phyloP scores from a whole-genome alignment of 2,888 invertebrate species.

The Xylophagus ater region DNA sequence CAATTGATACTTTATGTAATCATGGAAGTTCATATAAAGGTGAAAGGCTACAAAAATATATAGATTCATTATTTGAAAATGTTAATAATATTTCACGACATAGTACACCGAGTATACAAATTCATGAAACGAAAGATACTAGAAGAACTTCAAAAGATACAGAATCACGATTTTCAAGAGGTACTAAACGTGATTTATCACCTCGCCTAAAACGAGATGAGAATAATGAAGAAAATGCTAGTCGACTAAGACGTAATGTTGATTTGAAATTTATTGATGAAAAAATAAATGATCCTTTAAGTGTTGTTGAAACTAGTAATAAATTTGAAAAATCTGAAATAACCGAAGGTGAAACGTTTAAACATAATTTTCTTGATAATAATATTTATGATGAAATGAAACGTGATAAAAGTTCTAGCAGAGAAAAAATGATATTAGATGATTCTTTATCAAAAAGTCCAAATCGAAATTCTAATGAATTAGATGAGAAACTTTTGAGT shows the following conservation, averaged over 20 bases:
- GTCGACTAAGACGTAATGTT: slow-evolving; percentile 38
- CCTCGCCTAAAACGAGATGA: slow-evolving; percentile 32
- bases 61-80: slow-evolving; percentile 31
- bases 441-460: background rate
- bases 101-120: slow-evolving; percentile 11
- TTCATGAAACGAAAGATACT: slow-evolving; percentile 12
- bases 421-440: background rate
- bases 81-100: background rate
- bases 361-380: slow-evolving; percentile 1
- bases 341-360: background rate
- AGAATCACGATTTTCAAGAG: slow-evolving; percentile 17
- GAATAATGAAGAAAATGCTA: slow-evolving; percentile 35
- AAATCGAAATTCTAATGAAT: background rate
- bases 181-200: slow-evolving; percentile 32
- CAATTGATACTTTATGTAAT: slow-evolving; percentile 37
- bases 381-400: background rate
- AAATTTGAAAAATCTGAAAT: background rate
- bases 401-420: slow-evolving; percentile 6
- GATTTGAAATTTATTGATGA: slow-evolving; percentile 33
- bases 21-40: slow-evolving; percentile 32
- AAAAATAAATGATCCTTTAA: background rate
- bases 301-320: background rate
- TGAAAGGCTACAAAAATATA: slow-evolving; percentile 33
- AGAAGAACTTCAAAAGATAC: slow-evolving; percentile 3
- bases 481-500: background rate